These are phyloP conservation scores for Yponomeuta evonymella DNA, from an alignment of 2,888 invertebrate species.

Conservation along the genomic window DNA sequence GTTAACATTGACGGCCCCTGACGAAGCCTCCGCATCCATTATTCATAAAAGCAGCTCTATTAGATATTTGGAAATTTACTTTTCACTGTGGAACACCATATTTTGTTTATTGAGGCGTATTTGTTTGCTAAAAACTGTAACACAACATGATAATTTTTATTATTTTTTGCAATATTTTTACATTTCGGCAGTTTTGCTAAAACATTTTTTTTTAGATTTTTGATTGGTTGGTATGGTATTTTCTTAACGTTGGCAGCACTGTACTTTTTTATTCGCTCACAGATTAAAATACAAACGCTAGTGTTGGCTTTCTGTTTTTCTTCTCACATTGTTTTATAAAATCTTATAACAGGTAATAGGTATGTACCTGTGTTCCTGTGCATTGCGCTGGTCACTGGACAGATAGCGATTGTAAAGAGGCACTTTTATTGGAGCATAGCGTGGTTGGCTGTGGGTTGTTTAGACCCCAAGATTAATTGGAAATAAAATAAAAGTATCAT, in stretches of 20 bases:
- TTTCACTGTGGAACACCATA: constrained; percentile 2
- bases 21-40: constrained; percentile 63
- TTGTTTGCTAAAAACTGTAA: not conserved
- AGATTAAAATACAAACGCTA: not conserved
- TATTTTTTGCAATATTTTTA: constrained; percentile 8
- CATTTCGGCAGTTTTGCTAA: constrained; percentile 2
- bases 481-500: too few relatives aligned
- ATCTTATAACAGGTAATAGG: too few relatives aligned
- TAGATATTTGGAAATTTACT: not conserved
- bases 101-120: not conserved
- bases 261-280: too few relatives aligned
- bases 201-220: not conserved
- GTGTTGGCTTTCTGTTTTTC: not conserved
- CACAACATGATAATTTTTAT: not conserved
- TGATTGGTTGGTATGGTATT: not conserved
- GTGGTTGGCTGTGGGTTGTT: too few relatives aligned
- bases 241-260: not conserved
- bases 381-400: too few relatives aligned
- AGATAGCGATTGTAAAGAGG: too few relatives aligned
- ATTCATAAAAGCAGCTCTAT: constrained; percentile 21
- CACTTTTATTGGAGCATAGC: too few relatives aligned
- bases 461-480: too few relatives aligned
- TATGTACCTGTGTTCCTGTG: too few relatives aligned
- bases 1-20: constrained; percentile 41
- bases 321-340: too few relatives aligned